Evolutionary conservation across 2,113 vertebrate genomes (phyloP).

Genomic region (Leucopsar rothschildi): DNA sequence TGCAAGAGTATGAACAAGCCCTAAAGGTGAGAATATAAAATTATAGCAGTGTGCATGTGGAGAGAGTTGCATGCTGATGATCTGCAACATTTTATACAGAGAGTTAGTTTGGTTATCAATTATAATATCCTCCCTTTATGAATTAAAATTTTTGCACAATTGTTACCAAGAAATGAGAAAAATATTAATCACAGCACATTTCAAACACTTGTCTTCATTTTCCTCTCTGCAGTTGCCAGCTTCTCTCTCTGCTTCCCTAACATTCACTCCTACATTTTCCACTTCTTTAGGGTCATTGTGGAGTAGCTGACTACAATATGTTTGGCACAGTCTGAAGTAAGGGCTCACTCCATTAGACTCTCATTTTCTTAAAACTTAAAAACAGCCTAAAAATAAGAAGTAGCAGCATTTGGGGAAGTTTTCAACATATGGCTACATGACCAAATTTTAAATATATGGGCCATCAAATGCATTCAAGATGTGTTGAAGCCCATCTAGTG

Average conservation of each 20-base stretch:
- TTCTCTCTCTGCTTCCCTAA: not conserved
- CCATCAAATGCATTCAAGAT: not conserved
- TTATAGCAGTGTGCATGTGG: not conserved
- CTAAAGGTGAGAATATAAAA: not conserved
- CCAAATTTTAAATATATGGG: constrained; percentile 29
- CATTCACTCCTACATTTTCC: not conserved
- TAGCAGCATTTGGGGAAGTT: constrained; percentile 7
- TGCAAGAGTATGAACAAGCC: not conserved
- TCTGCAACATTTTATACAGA: not conserved
- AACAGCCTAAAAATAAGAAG: not conserved
- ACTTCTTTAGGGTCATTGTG: not conserved
- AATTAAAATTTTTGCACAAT: not conserved
- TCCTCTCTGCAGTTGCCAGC: not conserved
- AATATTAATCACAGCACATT: not conserved
- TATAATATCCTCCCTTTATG: not conserved
- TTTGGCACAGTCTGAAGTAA: not conserved
- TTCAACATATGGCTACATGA: not conserved
- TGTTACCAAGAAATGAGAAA: not conserved
- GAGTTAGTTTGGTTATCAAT: not conserved
- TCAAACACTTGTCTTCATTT: not conserved
- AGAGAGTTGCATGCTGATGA: not conserved
- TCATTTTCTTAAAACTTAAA: not conserved
- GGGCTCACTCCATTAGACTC: not conserved
- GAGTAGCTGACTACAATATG: not conserved
- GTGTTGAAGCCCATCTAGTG: not conserved